Percentiles rank a stretch among this genome's conserved stretches.
Conservation (phyloP, 2,797 vertebrate species). For the Taenioides sp. region DNA sequence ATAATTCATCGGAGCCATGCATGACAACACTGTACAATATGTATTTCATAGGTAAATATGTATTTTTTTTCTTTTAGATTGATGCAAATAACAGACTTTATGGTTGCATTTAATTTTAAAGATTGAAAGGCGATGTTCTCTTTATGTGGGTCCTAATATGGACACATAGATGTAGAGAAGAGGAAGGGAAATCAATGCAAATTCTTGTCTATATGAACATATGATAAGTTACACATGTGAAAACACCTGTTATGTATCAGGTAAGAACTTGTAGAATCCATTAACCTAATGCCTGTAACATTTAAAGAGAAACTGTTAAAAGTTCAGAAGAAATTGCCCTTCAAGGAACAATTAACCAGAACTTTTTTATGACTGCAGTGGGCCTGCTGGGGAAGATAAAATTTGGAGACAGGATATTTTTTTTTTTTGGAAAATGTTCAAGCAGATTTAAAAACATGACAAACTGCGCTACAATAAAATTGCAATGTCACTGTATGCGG, state of each 20-base stretch:
- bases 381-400: conserved; percentile 59
- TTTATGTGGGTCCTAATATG: not conserved
- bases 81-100: not conserved
- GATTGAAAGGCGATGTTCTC: not conserved
- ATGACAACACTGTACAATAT: not conserved
- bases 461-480: conserved; percentile 48
- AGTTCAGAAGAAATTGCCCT: conserved; percentile 59
- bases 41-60: not conserved
- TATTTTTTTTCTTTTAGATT: not conserved
- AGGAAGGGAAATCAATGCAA: not conserved
- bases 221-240: not conserved
- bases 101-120: not conserved
- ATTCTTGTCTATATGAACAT: not conserved
- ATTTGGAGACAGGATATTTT: conserved; percentile 69
- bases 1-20: conserved; percentile 1
- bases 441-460: conserved; percentile 55
- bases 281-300: conserved; percentile 54
- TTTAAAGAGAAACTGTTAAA: conserved; percentile 54
- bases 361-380: conserved; percentile 62
- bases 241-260: conserved; percentile 38
- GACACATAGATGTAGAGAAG: not conserved
- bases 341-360: conserved; percentile 60
- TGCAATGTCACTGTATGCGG: conserved; percentile 31
- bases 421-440: conserved; percentile 54
- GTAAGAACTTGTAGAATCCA: conserved; percentile 45